Conservation (phyloP, 92 coral and sea anemone genomes). For the Porites lobata region DNA sequence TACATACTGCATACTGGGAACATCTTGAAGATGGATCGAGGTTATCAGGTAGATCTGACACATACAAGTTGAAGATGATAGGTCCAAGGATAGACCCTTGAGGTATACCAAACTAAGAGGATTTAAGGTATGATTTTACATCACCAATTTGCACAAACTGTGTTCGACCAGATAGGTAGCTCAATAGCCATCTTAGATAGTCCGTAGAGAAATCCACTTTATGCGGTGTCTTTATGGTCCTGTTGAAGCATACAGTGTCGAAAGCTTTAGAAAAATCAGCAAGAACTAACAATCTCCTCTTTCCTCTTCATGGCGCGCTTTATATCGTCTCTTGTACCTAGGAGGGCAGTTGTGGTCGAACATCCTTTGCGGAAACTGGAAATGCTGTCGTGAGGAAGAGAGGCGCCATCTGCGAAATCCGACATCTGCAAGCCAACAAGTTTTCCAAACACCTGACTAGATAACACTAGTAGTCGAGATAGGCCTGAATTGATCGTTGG, state of each 20-base stretch:
- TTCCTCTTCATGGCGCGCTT: neutral
- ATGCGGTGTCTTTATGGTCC: no score
- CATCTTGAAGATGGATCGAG: neutral
- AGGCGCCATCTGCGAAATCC: neutral
- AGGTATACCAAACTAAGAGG: neutral
- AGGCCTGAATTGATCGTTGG: neutral
- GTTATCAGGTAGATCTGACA: neutral
- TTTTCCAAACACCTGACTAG: constrained; percentile 31
- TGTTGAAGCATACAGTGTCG: no score
- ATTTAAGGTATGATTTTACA: no score
- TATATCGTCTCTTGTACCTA: constrained; percentile 25
- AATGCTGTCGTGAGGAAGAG: neutral
- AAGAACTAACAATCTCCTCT: no score
- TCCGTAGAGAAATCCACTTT: no score
- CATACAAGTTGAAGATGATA: neutral
- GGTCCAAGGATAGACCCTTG: constrained; percentile 4
- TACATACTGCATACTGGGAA: neutral
- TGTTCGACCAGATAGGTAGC: no score
- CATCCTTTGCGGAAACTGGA: constrained; percentile 37
- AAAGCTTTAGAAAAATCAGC: no score
- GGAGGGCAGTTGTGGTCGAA: constrained; percentile 13
- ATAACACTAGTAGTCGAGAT: constrained; percentile 15
- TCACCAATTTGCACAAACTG: no score
- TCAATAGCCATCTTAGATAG: no score
- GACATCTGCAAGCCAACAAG: constrained; percentile 12